phyloP scores from a whole-genome alignment of 2,888 invertebrate genomes.

The Xiphydria camelus region DNA sequence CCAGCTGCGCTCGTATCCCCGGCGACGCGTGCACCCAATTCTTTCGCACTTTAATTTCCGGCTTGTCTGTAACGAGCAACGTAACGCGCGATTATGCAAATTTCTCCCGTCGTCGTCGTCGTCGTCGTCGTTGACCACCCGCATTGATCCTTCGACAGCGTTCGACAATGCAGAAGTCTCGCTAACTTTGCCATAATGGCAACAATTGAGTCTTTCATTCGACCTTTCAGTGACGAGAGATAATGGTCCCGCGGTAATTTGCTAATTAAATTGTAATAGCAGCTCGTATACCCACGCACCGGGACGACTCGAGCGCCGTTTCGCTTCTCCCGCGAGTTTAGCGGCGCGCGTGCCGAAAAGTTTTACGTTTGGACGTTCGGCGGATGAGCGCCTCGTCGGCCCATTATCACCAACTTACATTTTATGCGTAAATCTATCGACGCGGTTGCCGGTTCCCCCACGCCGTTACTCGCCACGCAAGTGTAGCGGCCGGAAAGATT shows the following conservation, averaged over 20 bases:
- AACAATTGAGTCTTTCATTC: slow-evolving; percentile 24
- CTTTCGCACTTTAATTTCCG: slow-evolving; percentile 68
- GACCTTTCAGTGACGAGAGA: slow-evolving; percentile 26
- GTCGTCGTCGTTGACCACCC: no score
- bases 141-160: no score
- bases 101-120: no score
- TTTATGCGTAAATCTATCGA: slow-evolving; percentile 71
- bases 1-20: slow-evolving; percentile 70
- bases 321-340: not conserved
- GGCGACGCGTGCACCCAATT: slow-evolving; percentile 77
- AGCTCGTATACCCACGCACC: slow-evolving; percentile 10
- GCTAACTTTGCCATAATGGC: no score
- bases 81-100: no score
- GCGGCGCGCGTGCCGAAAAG: not conserved
- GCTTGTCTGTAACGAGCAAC: no score
- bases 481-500: slow-evolving; percentile 73
- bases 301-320: not conserved
- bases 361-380: not conserved
- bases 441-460: slow-evolving; percentile 72
- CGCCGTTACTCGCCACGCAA: slow-evolving; percentile 74
- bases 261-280: slow-evolving; percentile 33
- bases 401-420: slow-evolving; percentile 62
- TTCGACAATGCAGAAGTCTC: no score
- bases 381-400: slow-evolving; percentile 1
- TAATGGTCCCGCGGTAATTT: slow-evolving; percentile 30